These are phyloP conservation scores for Colinus virginianus DNA, from an alignment of 2,113 vertebrate genomes.

Conservation along the genomic window DNA sequence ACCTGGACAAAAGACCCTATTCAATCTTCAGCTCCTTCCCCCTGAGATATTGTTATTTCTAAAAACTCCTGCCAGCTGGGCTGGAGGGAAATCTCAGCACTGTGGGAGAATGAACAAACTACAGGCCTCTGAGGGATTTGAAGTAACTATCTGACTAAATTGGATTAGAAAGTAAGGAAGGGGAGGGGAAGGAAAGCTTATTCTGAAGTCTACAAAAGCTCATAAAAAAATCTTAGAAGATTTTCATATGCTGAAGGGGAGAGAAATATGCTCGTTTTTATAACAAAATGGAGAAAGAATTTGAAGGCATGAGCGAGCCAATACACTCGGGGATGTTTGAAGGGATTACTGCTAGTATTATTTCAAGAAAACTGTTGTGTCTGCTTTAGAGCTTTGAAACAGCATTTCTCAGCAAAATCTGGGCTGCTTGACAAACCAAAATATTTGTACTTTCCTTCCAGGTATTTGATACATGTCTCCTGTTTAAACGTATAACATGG, in stretches of 20 bases:
- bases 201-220: slow-evolving; percentile 71
- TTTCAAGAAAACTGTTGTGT: slow-evolving; percentile 63
- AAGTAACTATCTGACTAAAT: slow-evolving; percentile 81
- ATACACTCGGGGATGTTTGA: slow-evolving; percentile 53
- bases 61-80: slow-evolving; percentile 95
- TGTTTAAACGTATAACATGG: slow-evolving; percentile 3
- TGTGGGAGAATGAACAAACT: slow-evolving; percentile 83
- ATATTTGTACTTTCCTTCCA: slow-evolving; percentile 43
- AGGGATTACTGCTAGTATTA: slow-evolving; percentile 59
- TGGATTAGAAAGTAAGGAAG: slow-evolving; percentile 83
- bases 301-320: slow-evolving; percentile 52
- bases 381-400: slow-evolving; percentile 37
- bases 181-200: slow-evolving; percentile 67
- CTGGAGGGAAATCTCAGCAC: slow-evolving; percentile 85
- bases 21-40: slow-evolving; percentile 87
- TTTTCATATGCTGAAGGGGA: slow-evolving; percentile 68
- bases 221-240: slow-evolving; percentile 72
- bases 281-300: slow-evolving; percentile 54
- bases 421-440: background rate
- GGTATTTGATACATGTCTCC: slow-evolving; percentile 32
- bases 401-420: slow-evolving; percentile 12
- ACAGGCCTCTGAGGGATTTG: slow-evolving; percentile 75
- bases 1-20: slow-evolving; percentile 91
- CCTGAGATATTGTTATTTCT: slow-evolving; percentile 90
- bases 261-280: slow-evolving; percentile 64